Percentiles rank a stretch among this genome's conserved stretches.
Conservation (phyloP, 2,888 invertebrate species). For the Amiota communis region DNA sequence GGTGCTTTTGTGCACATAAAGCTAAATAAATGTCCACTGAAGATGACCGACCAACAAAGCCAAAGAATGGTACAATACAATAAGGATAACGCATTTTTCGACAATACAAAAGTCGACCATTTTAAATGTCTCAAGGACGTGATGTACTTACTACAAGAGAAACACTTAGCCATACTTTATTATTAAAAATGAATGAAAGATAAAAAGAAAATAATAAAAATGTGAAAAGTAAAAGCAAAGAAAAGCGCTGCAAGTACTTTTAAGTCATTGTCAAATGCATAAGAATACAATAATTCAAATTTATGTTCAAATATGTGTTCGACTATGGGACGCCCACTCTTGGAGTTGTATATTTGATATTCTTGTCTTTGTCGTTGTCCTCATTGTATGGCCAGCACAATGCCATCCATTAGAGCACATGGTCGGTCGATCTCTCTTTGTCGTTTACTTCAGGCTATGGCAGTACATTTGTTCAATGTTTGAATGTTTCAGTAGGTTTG, state of each 20-base stretch:
- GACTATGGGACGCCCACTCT: not conserved
- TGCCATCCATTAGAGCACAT: no score
- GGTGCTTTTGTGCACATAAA: conserved; percentile 11
- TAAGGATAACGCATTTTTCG: conserved; percentile 4
- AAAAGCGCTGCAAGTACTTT: conserved; percentile 66
- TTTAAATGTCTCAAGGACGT: conserved; percentile 30
- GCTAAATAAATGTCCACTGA: conserved; percentile 26
- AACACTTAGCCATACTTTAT: conserved; percentile 25
- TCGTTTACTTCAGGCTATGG: no score
- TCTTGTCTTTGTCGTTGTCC: no score
- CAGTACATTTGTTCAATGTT: no score
- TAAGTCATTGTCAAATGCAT: conserved; percentile 66
- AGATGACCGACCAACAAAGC: conserved; percentile 2
- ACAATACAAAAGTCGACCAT: conserved; percentile 15
- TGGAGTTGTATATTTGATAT: no score
- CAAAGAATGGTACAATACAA: not conserved
- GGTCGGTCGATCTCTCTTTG: no score
- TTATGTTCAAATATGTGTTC: conserved; percentile 45
- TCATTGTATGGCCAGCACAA: no score
- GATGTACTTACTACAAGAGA: not conserved
- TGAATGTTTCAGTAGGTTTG: no score
- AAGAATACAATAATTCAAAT: conserved; percentile 65
- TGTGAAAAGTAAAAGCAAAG: not conserved
- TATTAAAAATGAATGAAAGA: not conserved
- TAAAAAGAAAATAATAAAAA: conserved; percentile 11